Conservation (phyloP, 1,140 invertebrate species). For the Dryas iulia region DNA sequence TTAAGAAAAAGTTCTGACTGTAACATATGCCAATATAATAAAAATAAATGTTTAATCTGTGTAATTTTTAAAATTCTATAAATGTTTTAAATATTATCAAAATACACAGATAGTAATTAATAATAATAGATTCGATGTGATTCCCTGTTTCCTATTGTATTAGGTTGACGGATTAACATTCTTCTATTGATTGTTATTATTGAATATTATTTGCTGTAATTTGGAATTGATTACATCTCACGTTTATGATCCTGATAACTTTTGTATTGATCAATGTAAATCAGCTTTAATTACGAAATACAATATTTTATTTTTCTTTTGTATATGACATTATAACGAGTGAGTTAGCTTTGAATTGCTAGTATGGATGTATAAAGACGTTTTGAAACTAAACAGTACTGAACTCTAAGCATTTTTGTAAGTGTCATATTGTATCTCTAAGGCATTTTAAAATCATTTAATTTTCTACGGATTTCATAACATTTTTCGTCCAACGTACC, state of each 20-base stretch:
- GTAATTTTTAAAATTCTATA: background rate
- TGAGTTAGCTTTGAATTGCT: background rate
- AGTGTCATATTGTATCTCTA: background rate
- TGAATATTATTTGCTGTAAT: background rate
- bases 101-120: background rate
- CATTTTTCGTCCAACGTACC: background rate
- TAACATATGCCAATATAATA: background rate
- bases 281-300: background rate
- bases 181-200: background rate
- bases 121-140: background rate
- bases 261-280: background rate
- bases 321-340: background rate
- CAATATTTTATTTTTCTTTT: background rate
- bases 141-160: background rate
- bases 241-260: background rate
- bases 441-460: background rate
- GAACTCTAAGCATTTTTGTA: background rate
- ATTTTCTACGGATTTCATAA: background rate
- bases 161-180: background rate
- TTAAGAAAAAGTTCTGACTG: background rate
- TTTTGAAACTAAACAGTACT: background rate
- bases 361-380: background rate
- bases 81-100: constrained; percentile 10
- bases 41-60: background rate
- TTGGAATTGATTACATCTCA: background rate